Evolutionary conservation across 2,888 invertebrate genomes (phyloP), one percentile per base, ranked within the genome.

Genomic region (Molanna angustata): DNA sequence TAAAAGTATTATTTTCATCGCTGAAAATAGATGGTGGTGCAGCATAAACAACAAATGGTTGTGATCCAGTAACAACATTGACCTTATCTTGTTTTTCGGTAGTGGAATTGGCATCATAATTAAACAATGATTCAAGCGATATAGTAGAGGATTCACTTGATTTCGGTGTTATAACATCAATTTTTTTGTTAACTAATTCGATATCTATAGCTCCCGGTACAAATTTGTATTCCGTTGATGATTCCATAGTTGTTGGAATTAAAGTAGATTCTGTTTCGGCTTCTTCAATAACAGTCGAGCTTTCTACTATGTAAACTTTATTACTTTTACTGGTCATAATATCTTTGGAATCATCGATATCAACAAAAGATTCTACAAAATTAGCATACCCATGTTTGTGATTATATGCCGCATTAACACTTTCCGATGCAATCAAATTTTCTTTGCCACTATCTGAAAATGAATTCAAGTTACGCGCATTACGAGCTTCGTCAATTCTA

Each of bases 121-220:
- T 72, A 62, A 87, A 87, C 6, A 87, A 68, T 1, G 79, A 84
- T 70, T 87, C 84, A 58, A 87, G 67, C 9, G 86, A 71, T 57
- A 87, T 78, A 1, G 86, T 86, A 0, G 86, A 84, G 1, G 82
- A 79, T 66, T 86, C 81, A 6, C 69, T 73, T 1, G 65, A 65
- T 32, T 72, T 69, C 7, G 73, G 73, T 3, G 75, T 74, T 1
- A 73, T 66, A 32, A 72, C 64, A 58, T 79, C 74, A 53, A 69
- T 72, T 54, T 59, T 68, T 57, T 70, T 70, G 1, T 66, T 66
- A 3, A 63, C 63, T 61, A 66, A 67, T 50, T 68, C 73, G 64
- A 76, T 74, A 57, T 50, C 47, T 17, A 72, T 74, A 13, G 76
- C 77, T 21, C 73, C 76, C n/a, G 77, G 76, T 21, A 77, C 63